Evolutionary conservation across 37 sponge, comb jelly and placozoan species (phyloP).

Genomic region (Hexactinellida sp.): DNA sequence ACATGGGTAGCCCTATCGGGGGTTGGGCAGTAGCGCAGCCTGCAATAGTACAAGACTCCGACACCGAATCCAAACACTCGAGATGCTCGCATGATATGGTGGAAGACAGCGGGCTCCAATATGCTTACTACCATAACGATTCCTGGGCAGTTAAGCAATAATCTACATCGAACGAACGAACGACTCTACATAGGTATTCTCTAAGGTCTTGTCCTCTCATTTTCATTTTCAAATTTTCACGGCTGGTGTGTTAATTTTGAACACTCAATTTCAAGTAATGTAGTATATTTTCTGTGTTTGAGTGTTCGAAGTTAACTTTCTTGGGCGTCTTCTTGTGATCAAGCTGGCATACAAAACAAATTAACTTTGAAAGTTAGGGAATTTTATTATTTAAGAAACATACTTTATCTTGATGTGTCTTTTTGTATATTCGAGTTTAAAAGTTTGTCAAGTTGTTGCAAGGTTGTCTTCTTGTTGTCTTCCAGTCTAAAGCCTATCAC

Average conservation of each 20-base stretch:
- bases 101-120: background rate
- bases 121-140: background rate
- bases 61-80: slow-evolving; percentile 2
- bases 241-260: background rate
- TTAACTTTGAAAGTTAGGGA: slow-evolving; percentile 17
- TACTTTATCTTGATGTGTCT: slow-evolving; percentile 16
- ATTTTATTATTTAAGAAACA: background rate
- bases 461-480: background rate
- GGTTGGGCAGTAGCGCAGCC: slow-evolving; percentile 10
- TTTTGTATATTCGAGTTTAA: slow-evolving; percentile 18
- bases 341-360: slow-evolving; percentile 4
- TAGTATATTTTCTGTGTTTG: slow-evolving; percentile 10
- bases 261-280: background rate
- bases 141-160: background rate
- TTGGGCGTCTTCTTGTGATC: background rate
- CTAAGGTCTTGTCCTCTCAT: background rate
- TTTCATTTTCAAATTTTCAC: slow-evolving; percentile 1
- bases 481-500: background rate
- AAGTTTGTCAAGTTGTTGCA: background rate
- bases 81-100: background rate
- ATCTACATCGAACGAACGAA: background rate
- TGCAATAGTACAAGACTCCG: background rate
- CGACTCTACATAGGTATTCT: slow-evolving; percentile 1
- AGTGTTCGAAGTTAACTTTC: slow-evolving; percentile 8
- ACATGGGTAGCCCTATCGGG: background rate